These are phyloP conservation scores for Danio tinwini DNA, from an alignment of 2,797 vertebrate species.

Conservation along the genomic window DNA sequence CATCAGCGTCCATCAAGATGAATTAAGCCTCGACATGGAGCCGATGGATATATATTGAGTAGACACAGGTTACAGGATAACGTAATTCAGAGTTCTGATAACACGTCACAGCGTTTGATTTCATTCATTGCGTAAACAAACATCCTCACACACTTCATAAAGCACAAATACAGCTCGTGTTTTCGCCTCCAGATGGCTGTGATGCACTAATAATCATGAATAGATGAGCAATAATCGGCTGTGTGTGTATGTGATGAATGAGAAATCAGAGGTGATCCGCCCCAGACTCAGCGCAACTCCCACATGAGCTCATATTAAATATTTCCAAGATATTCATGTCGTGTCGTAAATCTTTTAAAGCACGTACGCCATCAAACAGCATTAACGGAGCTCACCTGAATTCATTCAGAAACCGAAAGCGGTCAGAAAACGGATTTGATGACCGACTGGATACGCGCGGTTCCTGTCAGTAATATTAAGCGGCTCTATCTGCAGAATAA, in stretches of 20 bases:
- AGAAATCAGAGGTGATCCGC: neutral
- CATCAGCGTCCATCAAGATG: neutral
- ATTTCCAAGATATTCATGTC: neutral
- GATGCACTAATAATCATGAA: neutral
- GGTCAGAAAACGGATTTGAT: too few species aligned
- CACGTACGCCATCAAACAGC: neutral
- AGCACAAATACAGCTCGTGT: neutral
- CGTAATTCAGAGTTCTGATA: neutral
- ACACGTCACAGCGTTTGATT: neutral
- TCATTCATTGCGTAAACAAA: neutral
- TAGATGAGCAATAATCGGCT: neutral
- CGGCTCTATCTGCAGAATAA: neutral
- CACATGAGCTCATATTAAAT: slow-evolving; percentile 1
- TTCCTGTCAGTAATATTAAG: too few species aligned
- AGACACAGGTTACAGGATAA: neutral
- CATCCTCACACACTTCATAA: neutral
- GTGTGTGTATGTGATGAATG: neutral
- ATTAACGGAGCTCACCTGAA: neutral
- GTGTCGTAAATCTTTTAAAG: neutral
- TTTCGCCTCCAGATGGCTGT: neutral
- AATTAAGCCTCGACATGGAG: neutral
- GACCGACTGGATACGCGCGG: neutral
- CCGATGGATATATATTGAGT: neutral
- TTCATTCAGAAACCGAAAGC: neutral
- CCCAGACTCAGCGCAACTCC: slow-evolving; percentile 16